Percentiles rank a stretch among this genome's conserved stretches.
Evolutionary conservation across 2,888 invertebrate species (phyloP).

Genomic region (Lasioglossum leucozonium): DNA sequence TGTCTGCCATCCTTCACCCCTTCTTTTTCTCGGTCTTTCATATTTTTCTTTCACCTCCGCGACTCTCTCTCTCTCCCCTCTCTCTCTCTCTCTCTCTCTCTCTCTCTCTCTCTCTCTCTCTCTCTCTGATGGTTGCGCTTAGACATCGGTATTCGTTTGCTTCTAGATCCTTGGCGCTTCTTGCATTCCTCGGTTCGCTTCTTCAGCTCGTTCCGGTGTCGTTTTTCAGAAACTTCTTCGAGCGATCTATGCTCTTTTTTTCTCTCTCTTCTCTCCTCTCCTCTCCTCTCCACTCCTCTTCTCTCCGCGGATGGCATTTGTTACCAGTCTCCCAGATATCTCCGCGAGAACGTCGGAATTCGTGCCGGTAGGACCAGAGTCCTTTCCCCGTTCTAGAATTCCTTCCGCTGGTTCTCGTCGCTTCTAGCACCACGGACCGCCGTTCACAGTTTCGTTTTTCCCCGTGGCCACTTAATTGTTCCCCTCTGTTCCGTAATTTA

Average conservation of each 20-base stretch:
- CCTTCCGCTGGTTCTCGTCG: not conserved
- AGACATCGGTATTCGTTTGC: constrained; percentile 49
- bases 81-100: constrained; percentile 15
- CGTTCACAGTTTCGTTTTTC: constrained; percentile 6
- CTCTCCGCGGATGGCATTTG: constrained; percentile 28
- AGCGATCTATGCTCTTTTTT: constrained; percentile 29
- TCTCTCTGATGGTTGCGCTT: constrained; percentile 10
- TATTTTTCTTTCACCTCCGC: constrained; percentile 42
- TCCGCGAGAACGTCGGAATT: not conserved
- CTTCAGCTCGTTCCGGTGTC: constrained; percentile 15
- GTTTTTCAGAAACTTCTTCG: not conserved
- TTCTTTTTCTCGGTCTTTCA: constrained; percentile 25
- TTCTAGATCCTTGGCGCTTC: constrained; percentile 15
- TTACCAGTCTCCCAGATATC: constrained; percentile 23
- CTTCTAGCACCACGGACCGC: not conserved
- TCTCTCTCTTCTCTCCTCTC: not conserved
- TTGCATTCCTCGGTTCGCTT: constrained; percentile 10
- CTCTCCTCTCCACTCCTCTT: too few relatives aligned
- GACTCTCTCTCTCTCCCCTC: constrained; percentile 11
- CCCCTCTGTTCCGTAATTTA: constrained; percentile 35
- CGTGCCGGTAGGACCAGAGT: not conserved
- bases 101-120: constrained; percentile 27
- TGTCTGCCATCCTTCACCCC: constrained; percentile 11
- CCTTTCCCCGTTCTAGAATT: not conserved
- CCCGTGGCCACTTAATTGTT: constrained; percentile 38